A percentile compares a stretch with the other conserved stretches of the same genome.
Conservation (phyloP, 2,113 vertebrate species). For the Oreochromis spilurus region DNA sequence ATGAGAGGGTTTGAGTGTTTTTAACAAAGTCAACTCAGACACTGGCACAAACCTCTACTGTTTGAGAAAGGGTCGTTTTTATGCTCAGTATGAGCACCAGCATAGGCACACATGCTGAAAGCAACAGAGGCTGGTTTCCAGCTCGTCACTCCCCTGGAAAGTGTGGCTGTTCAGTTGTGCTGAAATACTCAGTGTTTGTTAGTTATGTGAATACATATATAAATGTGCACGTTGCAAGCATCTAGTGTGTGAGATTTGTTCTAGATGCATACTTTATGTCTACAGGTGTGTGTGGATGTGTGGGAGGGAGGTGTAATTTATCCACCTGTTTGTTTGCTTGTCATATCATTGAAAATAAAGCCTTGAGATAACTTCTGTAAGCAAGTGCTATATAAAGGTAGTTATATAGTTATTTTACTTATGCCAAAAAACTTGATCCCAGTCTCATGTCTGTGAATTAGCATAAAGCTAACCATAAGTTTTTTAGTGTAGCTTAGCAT, state of each 20-base stretch:
- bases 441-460: not conserved
- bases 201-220: not conserved
- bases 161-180: not conserved
- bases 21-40: slow-evolving; percentile 33
- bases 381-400: not conserved
- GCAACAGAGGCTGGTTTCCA: not conserved
- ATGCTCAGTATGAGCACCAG: not conserved
- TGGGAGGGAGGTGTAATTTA: not conserved
- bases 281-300: not conserved
- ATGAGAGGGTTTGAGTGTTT: slow-evolving; percentile 32
- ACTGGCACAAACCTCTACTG: slow-evolving; percentile 24
- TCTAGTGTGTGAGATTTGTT: not conserved
- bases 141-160: not conserved
- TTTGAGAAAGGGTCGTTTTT: slow-evolving; percentile 2
- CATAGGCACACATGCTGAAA: not conserved
- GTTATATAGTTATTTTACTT: not conserved
- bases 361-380: not conserved
- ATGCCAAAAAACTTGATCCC: not conserved
- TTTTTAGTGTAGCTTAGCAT: not conserved
- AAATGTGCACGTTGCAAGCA: not conserved
- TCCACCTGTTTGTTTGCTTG: not conserved
- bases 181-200: not conserved
- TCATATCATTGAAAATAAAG: not conserved
- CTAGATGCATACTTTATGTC: not conserved
- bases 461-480: not conserved